Evolutionary conservation across 2,888 invertebrate species (phyloP).

Genomic region (Kuschelorhynchus macadamiae): DNA sequence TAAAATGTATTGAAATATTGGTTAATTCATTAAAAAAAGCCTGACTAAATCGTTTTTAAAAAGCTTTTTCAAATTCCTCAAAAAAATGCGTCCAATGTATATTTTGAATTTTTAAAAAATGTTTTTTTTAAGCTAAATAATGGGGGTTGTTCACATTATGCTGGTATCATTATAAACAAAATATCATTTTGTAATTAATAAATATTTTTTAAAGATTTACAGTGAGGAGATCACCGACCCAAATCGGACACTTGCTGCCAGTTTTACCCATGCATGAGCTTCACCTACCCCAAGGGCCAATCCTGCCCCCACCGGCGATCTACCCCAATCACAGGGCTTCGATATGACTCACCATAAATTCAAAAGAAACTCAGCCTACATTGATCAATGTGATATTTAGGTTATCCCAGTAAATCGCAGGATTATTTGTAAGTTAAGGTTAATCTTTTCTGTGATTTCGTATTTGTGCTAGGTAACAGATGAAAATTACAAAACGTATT

Average conservation of each 20-base stretch:
- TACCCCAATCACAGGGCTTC: conserved; percentile 69
- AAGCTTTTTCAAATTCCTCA: too few relatives aligned
- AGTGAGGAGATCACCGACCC: conserved; percentile 66
- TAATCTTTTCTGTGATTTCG: conserved; percentile 21
- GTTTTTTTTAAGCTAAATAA: too few relatives aligned
- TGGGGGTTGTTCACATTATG: too few relatives aligned
- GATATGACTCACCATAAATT: conserved; percentile 60
- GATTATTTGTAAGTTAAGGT: conserved; percentile 19
- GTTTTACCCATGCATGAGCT: conserved; percentile 69
- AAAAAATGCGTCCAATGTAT: too few relatives aligned
- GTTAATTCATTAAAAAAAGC: too few relatives aligned
- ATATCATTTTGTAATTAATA: too few relatives aligned
- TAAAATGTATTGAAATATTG: too few relatives aligned
- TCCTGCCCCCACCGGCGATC: conserved; percentile 67
- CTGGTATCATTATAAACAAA: too few relatives aligned
- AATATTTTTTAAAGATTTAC: conserved; percentile 61
- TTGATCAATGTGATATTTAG: conserved; percentile 57
- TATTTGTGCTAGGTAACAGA: background rate
- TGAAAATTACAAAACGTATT: too few relatives aligned
- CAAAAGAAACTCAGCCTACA: conserved; percentile 34
- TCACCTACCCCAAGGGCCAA: conserved; percentile 65
- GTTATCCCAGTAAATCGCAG: conserved; percentile 31
- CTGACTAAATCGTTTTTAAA: too few relatives aligned
- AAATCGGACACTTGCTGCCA: conserved; percentile 66
- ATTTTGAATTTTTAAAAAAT: too few relatives aligned